These are phyloP conservation scores for Malthinus flaveolus DNA, from an alignment of 2,888 invertebrate species.

Conservation along the genomic window DNA sequence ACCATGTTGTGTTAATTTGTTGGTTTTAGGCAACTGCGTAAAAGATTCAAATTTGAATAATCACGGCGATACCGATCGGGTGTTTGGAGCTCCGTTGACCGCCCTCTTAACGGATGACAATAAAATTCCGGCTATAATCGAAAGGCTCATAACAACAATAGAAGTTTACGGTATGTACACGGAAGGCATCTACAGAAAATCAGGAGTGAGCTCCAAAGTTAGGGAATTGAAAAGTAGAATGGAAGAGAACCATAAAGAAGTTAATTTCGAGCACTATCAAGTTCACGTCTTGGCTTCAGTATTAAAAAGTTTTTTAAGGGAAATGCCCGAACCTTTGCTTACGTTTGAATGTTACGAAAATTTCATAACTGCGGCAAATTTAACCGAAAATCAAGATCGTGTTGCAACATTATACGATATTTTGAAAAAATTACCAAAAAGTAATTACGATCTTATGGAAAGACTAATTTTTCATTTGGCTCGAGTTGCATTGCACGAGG, in stretches of 20 bases:
- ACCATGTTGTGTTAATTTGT: background rate
- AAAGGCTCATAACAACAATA: conserved; percentile 84
- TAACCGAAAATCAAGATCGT: conserved; percentile 79
- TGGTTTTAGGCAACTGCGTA: conserved; percentile 55
- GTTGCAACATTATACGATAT: conserved; percentile 84
- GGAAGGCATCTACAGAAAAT: conserved; percentile 92
- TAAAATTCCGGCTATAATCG: conserved; percentile 86
- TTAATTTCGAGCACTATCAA: conserved; percentile 77
- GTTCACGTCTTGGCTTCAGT: conserved; percentile 91
- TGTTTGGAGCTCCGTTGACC: conserved; percentile 82
- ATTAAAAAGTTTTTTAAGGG: conserved; percentile 85
- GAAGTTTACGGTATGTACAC: conserved; percentile 91
- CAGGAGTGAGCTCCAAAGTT: conserved; percentile 83
- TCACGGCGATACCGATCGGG: conserved; percentile 60
- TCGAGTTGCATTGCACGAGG: conserved; percentile 83
- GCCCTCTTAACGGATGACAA: conserved; percentile 74
- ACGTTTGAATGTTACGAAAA: conserved; percentile 95
- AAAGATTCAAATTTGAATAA: conserved; percentile 53
- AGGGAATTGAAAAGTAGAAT: conserved; percentile 74
- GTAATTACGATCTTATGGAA: conserved; percentile 89
- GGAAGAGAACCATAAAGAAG: conserved; percentile 75
- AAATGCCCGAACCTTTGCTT: conserved; percentile 90
- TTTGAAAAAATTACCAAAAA: conserved; percentile 84
- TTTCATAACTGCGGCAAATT: conserved; percentile 85
- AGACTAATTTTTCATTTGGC: conserved; percentile 91